Percentiles rank a stretch among this genome's conserved stretches.
Evolutionary conservation across 92 coral and sea anemone species (phyloP).

Genomic region (Epizoanthus scotinus): DNA sequence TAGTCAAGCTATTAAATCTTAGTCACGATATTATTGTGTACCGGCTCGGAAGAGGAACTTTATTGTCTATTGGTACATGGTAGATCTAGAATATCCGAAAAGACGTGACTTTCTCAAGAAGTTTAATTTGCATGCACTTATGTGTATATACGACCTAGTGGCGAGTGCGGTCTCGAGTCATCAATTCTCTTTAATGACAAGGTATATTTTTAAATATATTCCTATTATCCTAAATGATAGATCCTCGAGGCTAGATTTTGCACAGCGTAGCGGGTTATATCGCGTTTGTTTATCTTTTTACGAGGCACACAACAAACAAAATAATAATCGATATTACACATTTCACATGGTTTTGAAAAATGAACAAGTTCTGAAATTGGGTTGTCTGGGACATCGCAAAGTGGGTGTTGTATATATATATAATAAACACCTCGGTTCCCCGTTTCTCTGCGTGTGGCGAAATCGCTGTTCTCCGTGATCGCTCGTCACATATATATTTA

Average conservation of each 20-base stretch:
- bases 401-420: background rate
- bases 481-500: background rate
- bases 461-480: background rate
- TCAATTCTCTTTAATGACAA: constrained; percentile 11
- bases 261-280: constrained; percentile 3
- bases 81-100: constrained; percentile 1
- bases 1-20: background rate
- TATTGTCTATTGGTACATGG: background rate
- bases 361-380: constrained; percentile 9
- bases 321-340: constrained; percentile 3
- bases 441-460: constrained; percentile 7
- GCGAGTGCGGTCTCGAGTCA: background rate
- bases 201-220: background rate
- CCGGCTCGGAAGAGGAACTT: constrained; percentile 16
- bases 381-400: constrained; percentile 31
- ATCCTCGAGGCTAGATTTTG: background rate
- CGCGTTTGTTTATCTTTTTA: background rate
- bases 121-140: constrained; percentile 6
- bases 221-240: background rate
- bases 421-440: background rate
- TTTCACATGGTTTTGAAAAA: constrained; percentile 8
- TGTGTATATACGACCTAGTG: background rate
- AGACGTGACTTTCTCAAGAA: constrained; percentile 31
- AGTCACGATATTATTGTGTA: constrained; percentile 29
- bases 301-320: constrained; percentile 10